Conservation (phyloP, 2,888 invertebrate genomes). For the Rhagophthalmus giganteus region DNA sequence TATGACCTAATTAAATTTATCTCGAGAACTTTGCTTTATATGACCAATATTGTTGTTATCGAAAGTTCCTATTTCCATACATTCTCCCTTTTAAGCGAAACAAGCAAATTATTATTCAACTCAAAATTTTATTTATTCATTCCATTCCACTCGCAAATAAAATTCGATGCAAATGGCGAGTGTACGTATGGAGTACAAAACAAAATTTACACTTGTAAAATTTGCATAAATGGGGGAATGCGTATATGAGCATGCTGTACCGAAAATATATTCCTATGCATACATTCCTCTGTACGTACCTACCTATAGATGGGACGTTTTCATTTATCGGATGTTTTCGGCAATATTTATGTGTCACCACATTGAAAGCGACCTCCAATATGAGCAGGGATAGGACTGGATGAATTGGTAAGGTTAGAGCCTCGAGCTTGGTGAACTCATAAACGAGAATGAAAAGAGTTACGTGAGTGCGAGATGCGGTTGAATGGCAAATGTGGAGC, state of each 20-base stretch:
- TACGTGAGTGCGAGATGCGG: slow-evolving; percentile 32
- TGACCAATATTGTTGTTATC: too few relatives aligned
- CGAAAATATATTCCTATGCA: slow-evolving; percentile 14
- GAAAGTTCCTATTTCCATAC: too few relatives aligned
- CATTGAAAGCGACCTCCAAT: slow-evolving; percentile 27
- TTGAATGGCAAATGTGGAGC: slow-evolving; percentile 42
- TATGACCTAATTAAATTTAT: too few relatives aligned
- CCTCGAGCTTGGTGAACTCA: slow-evolving; percentile 38
- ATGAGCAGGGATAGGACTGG: slow-evolving; percentile 23
- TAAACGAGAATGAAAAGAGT: slow-evolving; percentile 41
- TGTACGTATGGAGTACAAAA: slow-evolving; percentile 16
- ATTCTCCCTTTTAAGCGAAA: too few relatives aligned
- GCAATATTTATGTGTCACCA: slow-evolving; percentile 28
- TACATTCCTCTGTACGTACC: slow-evolving; percentile 14
- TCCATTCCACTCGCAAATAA: slow-evolving; percentile 18
- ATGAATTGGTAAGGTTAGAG: slow-evolving; percentile 29
- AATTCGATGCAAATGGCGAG: slow-evolving; percentile 23
- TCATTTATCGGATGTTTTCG: slow-evolving; percentile 25
- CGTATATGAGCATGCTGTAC: slow-evolving; percentile 13
- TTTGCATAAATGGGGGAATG: slow-evolving; percentile 24
- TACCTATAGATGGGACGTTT: slow-evolving; percentile 21
- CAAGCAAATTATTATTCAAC: slow-evolving; percentile 7
- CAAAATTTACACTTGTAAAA: slow-evolving; percentile 30
- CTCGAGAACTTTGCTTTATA: too few relatives aligned
- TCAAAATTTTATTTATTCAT: too few relatives aligned